These are phyloP conservation scores for Ptyas mucosa DNA, from an alignment of 2,113 vertebrate genomes.

Conservation along the genomic window DNA sequence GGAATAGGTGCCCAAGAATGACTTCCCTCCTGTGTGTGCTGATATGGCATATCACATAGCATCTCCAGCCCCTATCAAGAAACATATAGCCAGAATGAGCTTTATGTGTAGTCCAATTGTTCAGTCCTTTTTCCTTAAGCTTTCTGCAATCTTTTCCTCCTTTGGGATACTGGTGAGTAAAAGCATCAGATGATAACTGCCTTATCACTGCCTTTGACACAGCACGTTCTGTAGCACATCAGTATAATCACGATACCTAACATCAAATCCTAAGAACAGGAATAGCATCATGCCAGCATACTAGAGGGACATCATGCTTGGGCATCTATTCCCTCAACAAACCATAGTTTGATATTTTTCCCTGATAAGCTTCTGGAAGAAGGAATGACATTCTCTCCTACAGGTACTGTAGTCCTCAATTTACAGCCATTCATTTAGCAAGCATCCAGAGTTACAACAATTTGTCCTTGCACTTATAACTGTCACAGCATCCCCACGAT, in stretches of 20 bases:
- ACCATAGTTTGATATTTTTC: background rate
- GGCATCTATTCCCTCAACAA: background rate
- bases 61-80: background rate
- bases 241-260: background rate
- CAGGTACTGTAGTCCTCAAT: background rate
- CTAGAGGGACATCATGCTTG: background rate
- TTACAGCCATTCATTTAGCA: no score
- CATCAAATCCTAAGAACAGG: background rate
- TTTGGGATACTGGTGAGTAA: background rate
- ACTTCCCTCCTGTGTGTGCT: background rate
- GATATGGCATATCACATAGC: background rate
- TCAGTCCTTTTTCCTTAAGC: background rate
- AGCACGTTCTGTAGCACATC: background rate
- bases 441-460: background rate
- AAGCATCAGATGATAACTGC: background rate
- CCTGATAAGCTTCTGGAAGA: background rate
- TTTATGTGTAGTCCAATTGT: background rate
- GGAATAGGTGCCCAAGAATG: background rate
- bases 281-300: background rate
- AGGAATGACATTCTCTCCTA: background rate
- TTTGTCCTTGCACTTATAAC: background rate
- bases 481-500: background rate
- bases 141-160: background rate
- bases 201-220: background rate
- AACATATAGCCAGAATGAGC: background rate